Conservation (phyloP, 1,140 invertebrate genomes). For the Drosophila nannoptera region DNA sequence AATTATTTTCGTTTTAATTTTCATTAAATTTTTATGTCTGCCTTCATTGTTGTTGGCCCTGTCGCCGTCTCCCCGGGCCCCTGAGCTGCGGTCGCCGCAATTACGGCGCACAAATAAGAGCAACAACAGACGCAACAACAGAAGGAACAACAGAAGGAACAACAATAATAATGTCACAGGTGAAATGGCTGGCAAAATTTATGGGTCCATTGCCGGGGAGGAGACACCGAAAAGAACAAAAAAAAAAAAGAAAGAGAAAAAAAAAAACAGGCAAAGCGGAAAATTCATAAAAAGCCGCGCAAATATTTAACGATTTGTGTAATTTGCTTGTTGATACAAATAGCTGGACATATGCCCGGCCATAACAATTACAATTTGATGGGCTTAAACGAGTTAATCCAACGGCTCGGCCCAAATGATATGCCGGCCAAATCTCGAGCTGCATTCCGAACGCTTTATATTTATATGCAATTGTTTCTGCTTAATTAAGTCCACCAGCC, state of each 20-base stretch:
- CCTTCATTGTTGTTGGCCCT: constrained; percentile 44
- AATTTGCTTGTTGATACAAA: constrained; percentile 75
- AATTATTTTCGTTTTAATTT: constrained; percentile 78
- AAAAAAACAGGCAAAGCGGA: background rate
- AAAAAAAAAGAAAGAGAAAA: constrained; percentile 9
- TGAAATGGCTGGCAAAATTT: constrained; percentile 71
- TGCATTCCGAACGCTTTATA: constrained; percentile 49
- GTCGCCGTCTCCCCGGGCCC: constrained; percentile 31
- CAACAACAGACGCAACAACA: constrained; percentile 21
- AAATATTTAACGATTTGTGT: constrained; percentile 77
- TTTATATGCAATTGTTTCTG: constrained; percentile 73
- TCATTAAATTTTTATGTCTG: constrained; percentile 73
- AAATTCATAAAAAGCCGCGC: constrained; percentile 29
- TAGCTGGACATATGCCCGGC: constrained; percentile 63
- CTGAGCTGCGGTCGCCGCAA: constrained; percentile 71
- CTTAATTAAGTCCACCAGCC: constrained; percentile 73
- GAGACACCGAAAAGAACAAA: constrained; percentile 8
- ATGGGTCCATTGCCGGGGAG: constrained; percentile 51
- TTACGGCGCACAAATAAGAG: constrained; percentile 70
- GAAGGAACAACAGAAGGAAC: constrained; percentile 19
- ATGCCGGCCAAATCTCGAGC: constrained; percentile 37
- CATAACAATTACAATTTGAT: constrained; percentile 66
- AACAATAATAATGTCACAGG: constrained; percentile 71
- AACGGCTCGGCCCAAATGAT: constrained; percentile 27
- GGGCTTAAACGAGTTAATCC: constrained; percentile 56